Base-by-base conservation (phyloP, 2,113 vertebrate species). In the Heloderma charlesbogerti region DNA sequence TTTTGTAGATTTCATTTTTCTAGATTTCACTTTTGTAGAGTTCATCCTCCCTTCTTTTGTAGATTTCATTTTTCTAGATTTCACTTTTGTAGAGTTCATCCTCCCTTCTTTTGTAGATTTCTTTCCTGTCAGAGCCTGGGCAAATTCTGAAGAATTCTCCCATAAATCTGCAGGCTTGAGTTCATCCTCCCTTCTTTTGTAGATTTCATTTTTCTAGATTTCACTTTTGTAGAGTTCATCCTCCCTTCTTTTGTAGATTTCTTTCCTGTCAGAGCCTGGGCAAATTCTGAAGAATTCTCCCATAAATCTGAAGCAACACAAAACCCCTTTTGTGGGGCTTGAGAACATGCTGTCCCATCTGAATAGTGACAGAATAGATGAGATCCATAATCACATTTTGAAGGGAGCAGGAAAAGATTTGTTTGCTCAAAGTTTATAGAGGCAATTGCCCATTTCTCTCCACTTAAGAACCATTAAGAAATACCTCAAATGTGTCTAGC, bases 401-500 rank as follows among this genome's bases (percentile, higher is more conserved):
- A 85, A 67, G 60, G 13, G 18, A 45, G 83, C 27, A 67, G 80
- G 31, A 89, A 88, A 93, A 4, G 12, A 37, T 83, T 91, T 90
- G 3, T 66, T 84, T 91, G 94, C 63, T 89, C 10, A 86, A 0
- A 0, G 10, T 66, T 92, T 92, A 45, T 86, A 3, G 60, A 85
- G 69, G 86, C 48, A 77, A 51, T 84, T 81, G 6, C 74, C 57
- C 88, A 77, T 80, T 27, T 91, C 92, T 92, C 57, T 84, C 89
- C n/a, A 90, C n/a, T 57, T 31, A 93, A 90, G 89, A 88, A 77
- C 12, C 88, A 82, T 66, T 89, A 75, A 75, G 43, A 80, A 63
- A 18, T 18, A 89, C 22, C 83, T 72, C 78, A 93, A 94, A 94
- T 71, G 90, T 48, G 57, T 77, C 45, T 31, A 89, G 81, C 86